Conservation (phyloP, 2,113 vertebrate genomes). For the Arenaria interpres region DNA sequence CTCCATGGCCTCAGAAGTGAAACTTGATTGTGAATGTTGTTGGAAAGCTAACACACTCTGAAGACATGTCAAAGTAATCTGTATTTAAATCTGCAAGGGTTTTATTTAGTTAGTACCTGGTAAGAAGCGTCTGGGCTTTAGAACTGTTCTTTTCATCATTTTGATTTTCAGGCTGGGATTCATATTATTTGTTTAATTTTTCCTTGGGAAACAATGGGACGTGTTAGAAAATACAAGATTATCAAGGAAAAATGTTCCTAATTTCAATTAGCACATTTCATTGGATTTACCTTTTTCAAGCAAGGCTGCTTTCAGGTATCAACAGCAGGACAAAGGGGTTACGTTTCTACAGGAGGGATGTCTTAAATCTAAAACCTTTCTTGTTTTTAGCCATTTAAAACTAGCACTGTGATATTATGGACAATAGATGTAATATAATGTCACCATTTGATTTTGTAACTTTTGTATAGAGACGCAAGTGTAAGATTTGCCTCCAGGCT, state of each 20-base stretch:
- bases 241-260: conserved; percentile 18
- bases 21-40: conserved; percentile 45
- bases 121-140: conserved; percentile 66
- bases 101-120: conserved; percentile 64
- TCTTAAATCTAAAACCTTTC: conserved; percentile 63
- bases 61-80: conserved; percentile 64
- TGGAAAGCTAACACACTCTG: conserved; percentile 59
- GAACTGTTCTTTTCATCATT: conserved; percentile 70
- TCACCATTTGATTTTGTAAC: conserved; percentile 71
- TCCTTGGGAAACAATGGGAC: conserved; percentile 34
- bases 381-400: conserved; percentile 72
- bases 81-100: conserved; percentile 63
- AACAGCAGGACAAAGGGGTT: conserved; percentile 29
- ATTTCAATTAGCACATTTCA: conserved; percentile 51
- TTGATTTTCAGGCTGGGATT: conserved; percentile 69
- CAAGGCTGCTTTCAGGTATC: conserved; percentile 42
- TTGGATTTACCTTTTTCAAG: conserved; percentile 43
- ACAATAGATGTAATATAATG: conserved; percentile 75
- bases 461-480: conserved; percentile 67
- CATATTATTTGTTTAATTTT: conserved; percentile 47
- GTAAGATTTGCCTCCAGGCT: conserved; percentile 44
- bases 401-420: conserved; percentile 74
- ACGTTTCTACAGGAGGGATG: conserved; percentile 39
- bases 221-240: background rate
- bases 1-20: conserved; percentile 11